A percentile compares a stretch with the other conserved stretches of the same genome.
Conservation (phyloP, 2,797 vertebrate genomes). For the Aulostomus chinensis region DNA sequence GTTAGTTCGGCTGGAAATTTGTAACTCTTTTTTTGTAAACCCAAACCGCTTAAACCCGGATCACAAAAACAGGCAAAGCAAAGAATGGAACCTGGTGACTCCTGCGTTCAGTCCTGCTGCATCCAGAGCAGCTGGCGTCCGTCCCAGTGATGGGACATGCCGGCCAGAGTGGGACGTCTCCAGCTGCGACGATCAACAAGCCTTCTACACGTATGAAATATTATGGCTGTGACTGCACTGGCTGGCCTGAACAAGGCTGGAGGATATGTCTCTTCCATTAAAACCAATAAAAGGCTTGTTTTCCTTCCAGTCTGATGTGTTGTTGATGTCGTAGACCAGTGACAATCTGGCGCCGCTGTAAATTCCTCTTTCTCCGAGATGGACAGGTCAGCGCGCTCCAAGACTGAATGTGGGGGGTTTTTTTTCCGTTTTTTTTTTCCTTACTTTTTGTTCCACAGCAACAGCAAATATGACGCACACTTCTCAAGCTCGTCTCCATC, state of each 20-base stretch:
- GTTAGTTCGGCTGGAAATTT: slow-evolving; percentile 26
- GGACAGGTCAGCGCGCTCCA: no score
- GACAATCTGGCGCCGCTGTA: background rate
- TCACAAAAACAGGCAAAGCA: slow-evolving; percentile 13
- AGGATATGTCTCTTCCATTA: slow-evolving; percentile 27
- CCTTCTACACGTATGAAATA: slow-evolving; percentile 17
- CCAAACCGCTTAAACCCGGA: slow-evolving; percentile 40
- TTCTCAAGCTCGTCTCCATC: slow-evolving; percentile 4
- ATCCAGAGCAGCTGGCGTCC: background rate
- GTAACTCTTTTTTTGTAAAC: slow-evolving; percentile 34
- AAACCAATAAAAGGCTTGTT: slow-evolving; percentile 66
- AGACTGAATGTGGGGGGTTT: no score
- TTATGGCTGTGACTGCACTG: slow-evolving; percentile 23
- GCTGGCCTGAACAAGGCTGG: slow-evolving; percentile 23
- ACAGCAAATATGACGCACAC: background rate
- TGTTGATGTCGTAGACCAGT: slow-evolving; percentile 13
- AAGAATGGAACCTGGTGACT: background rate
- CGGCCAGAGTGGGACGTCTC: slow-evolving; percentile 9
- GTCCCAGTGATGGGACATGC: background rate
- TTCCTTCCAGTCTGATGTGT: slow-evolving; percentile 35
- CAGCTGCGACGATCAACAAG: slow-evolving; percentile 17
- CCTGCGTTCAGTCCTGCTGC: slow-evolving; percentile 7
- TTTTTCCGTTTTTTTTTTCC: no score
- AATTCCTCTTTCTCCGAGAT: slow-evolving; percentile 38
- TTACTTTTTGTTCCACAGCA: slow-evolving; percentile 11